phyloP scores from a whole-genome alignment of 2,113 vertebrate species.

The Thunnus maccoyii region DNA sequence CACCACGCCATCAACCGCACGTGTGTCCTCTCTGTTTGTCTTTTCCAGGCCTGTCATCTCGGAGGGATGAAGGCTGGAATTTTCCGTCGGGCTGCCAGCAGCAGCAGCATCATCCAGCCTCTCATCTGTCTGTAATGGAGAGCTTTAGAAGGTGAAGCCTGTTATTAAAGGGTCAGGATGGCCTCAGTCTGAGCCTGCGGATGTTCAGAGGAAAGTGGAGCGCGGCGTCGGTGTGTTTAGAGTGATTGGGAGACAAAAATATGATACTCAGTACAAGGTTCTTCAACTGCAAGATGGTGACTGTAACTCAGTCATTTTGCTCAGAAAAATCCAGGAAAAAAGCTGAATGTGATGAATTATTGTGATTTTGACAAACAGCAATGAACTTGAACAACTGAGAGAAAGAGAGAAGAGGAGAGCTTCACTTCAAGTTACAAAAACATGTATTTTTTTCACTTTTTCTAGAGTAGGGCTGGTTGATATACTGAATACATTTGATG shows the following conservation, averaged over 20 bases:
- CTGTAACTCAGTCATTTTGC: too few relatives aligned
- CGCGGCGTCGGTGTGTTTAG: not conserved
- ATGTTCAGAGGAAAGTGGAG: not conserved
- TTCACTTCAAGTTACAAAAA: too few relatives aligned
- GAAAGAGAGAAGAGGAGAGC: too few relatives aligned
- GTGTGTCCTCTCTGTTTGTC: constrained; percentile 9
- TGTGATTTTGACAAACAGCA: not conserved
- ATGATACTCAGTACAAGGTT: not conserved
- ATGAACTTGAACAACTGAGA: too few relatives aligned
- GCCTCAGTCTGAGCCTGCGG: constrained; percentile 25
- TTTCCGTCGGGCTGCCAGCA: constrained; percentile 18
- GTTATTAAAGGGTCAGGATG: constrained; percentile 43
- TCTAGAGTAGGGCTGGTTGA: too few relatives aligned
- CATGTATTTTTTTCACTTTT: too few relatives aligned
- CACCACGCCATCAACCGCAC: not conserved
- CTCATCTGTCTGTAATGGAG: constrained; percentile 53
- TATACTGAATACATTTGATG: too few relatives aligned
- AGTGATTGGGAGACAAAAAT: not conserved
- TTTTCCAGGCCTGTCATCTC: constrained; percentile 14
- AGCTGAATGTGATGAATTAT: not conserved
- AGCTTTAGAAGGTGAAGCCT: constrained; percentile 53
- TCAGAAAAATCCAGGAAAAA: not conserved
- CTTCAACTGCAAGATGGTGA: not conserved
- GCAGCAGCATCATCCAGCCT: constrained; percentile 27
- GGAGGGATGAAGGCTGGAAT: constrained; percentile 29